Evolutionary conservation across 2,888 invertebrate genomes (phyloP).

Genomic region (Tetragnatha montana): DNA sequence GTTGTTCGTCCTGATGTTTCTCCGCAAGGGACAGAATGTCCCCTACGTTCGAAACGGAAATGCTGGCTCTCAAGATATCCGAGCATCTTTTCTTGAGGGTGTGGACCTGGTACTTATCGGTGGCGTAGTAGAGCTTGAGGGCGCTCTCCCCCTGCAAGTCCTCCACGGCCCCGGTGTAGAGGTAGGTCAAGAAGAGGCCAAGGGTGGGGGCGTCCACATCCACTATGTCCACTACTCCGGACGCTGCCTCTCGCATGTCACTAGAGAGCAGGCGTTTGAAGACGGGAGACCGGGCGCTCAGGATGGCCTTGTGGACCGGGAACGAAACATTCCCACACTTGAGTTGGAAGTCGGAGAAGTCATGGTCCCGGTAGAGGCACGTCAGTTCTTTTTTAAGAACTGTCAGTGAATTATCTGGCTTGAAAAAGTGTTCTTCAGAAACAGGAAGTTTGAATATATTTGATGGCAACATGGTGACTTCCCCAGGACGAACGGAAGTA

Average conservation of each 20-base stretch:
- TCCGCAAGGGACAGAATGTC: not conserved
- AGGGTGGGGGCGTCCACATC: not conserved
- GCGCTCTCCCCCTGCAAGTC: not conserved
- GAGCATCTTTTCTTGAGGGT: slow-evolving; percentile 22
- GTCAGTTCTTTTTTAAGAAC: no score
- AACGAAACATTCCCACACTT: not conserved
- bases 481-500: no score
- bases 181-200: not conserved
- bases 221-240: not conserved
- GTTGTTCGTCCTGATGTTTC: not conserved
- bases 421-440: no score
- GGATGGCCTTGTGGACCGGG: slow-evolving; percentile 6
- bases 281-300: slow-evolving; percentile 7
- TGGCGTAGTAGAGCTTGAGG: not conserved
- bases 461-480: no score
- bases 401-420: no score
- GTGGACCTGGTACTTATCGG: slow-evolving; percentile 9
- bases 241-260: not conserved
- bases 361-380: no score
- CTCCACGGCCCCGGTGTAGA: slow-evolving; percentile 4
- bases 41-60: not conserved
- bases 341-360: not conserved
- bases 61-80: not conserved
- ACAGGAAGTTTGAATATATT: no score
- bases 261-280: slow-evolving; percentile 11